Conservation (phyloP, 2,888 invertebrate genomes). For the Sussaba pulchella region DNA sequence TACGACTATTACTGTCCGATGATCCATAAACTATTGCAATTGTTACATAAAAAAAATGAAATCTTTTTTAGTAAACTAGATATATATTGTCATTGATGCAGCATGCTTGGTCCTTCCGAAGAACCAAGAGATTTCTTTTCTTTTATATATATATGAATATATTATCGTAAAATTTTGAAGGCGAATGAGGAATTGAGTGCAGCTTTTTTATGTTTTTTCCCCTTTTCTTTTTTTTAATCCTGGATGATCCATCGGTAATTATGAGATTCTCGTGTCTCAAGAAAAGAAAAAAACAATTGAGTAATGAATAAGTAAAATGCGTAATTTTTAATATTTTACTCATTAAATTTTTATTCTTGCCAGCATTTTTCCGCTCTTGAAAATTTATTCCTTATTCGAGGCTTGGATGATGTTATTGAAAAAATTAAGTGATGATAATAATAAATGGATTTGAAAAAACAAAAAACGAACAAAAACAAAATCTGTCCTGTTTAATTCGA, state of each 20-base stretch:
- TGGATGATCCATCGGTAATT: neutral
- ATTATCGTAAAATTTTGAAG: conserved; percentile 40
- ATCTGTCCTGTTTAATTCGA: no score
- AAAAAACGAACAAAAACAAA: no score
- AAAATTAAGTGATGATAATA: no score
- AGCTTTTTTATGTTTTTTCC: no score
- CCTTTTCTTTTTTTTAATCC: no score
- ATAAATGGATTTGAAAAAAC: no score
- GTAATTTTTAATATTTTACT: conserved; percentile 36
- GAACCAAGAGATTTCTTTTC: conserved; percentile 31
- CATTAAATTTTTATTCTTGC: conserved; percentile 59
- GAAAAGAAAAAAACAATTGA: neutral
- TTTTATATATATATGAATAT: conserved; percentile 15
- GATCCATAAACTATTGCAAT: conserved; percentile 72
- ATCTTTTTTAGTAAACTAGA: conserved; percentile 75
- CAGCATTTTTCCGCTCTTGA: conserved; percentile 49
- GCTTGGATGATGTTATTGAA: conserved; percentile 21
- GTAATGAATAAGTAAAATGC: neutral
- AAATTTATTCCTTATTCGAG: conserved; percentile 43
- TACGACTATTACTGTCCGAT: conserved; percentile 75
- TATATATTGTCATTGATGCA: conserved; percentile 73
- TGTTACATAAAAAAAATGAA: conserved; percentile 80
- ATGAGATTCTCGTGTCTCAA: neutral
- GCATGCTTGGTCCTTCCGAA: conserved; percentile 30
- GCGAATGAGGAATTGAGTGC: conserved; percentile 8